Percentiles rank a stretch among this genome's conserved stretches.
phyloP scores from a whole-genome alignment of 53 echinoderm and acorn worm species.

The Holothuria leucospilota region DNA sequence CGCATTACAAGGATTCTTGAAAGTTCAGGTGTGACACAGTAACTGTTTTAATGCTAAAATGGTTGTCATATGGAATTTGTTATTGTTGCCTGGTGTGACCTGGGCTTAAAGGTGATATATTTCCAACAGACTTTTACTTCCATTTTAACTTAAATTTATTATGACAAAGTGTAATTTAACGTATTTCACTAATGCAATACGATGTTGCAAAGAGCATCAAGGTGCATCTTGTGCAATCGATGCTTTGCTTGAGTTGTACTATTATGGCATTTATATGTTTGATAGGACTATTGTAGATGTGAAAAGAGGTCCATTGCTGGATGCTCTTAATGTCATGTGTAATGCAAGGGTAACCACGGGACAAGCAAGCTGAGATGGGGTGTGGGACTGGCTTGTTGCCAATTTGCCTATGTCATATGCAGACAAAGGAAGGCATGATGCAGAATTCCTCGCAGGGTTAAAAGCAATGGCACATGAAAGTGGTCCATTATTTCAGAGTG shows the following conservation, averaged over 20 bases:
- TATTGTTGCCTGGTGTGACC: too few species aligned
- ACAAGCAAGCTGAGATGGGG: background rate
- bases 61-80: too few species aligned
- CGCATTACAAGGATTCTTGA: too few species aligned
- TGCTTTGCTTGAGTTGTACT: conserved; percentile 11
- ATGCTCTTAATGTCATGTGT: background rate
- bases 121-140: too few species aligned
- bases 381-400: conserved; percentile 1
- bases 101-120: too few species aligned
- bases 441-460: background rate
- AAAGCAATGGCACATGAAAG: background rate
- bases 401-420: background rate
- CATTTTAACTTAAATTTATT: background rate
- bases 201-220: background rate
- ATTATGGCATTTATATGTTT: conserved; percentile 11
- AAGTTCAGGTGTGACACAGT: too few species aligned
- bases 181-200: conserved; percentile 8
- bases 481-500: too few species aligned
- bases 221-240: conserved; percentile 17
- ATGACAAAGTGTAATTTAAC: background rate
- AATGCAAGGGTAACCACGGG: background rate
- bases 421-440: conserved; percentile 17
- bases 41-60: too few species aligned
- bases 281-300: too few species aligned
- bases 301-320: background rate